Evolutionary conservation across 1,140 invertebrate species (phyloP), one percentile per base, ranked within the genome.

Genomic region (Drosophila ohnishii): DNA sequence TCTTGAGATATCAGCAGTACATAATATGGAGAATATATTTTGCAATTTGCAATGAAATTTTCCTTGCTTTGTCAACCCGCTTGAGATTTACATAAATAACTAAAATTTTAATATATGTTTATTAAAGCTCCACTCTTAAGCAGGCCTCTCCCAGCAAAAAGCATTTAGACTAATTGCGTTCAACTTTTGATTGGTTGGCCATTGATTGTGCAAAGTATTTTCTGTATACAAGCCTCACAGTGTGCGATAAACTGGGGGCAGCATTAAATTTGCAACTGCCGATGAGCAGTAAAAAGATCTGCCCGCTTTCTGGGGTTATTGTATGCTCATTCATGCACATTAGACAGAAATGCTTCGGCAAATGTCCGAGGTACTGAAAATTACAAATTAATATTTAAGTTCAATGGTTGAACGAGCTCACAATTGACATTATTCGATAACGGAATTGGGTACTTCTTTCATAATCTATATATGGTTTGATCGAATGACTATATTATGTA

Each of bases 71-170:
- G 81, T 84, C 81, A 85, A 85, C 53, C 61, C 80, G 61, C 60
- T 45, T 48, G 72, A 88, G 83, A 84, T 75, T 89, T 88, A 87
- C 84, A 87, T 87, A 82, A 88, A 87, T 87, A 87, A 88, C 80
- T 88, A 88, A 83, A 87, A 87, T 87, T 87, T 87, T 87, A 87
- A 87, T 87, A 87, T 88, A 88, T 88, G 84, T 88, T 87, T 84
- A 87, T 87, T 88, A 87, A 80, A 80, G 79, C 67, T 48, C 56
- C 56, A 71, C 71, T 87, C 72, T 59, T 86, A 86, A 87, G 83
- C 75, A 87, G 75, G 48, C 75, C 65, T 69, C 65, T 55, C 57
- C 64, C 42, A 10, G 53, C 57, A 69, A 51, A 62, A 70, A 48
- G 58, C 64, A 77, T 76, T 76, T 77, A 77, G 72, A 75, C 80